phyloP scores from a whole-genome alignment of 2,888 invertebrate genomes.

The Melieria omissa region DNA sequence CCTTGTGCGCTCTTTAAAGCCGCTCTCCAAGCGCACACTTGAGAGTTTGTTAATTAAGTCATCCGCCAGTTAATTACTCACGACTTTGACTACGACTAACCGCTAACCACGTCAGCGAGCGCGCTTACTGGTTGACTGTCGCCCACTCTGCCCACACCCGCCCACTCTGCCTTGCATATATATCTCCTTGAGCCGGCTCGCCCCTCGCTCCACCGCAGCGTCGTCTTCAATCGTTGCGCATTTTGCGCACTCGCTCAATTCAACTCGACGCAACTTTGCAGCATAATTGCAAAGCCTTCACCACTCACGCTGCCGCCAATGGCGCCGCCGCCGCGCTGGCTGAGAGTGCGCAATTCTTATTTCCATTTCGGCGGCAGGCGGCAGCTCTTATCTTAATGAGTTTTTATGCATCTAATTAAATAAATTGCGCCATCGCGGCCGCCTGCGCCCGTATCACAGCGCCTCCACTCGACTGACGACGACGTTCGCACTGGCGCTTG shows the following conservation, averaged over 20 bases:
- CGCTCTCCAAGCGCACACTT: constrained; percentile 19
- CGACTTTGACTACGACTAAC: constrained; percentile 30
- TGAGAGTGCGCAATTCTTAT: constrained; percentile 32
- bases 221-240: constrained; percentile 20
- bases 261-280: constrained; percentile 13
- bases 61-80: constrained; percentile 57
- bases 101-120: constrained; percentile 8
- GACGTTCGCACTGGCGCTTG: too few species aligned
- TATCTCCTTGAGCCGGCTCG: neutral
- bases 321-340: neutral
- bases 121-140: constrained; percentile 2
- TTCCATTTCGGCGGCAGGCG: constrained; percentile 20
- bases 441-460: constrained; percentile 6
- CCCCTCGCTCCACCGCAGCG: neutral
- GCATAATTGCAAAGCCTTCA: constrained; percentile 5
- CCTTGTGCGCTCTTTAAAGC: neutral
- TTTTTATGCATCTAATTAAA: constrained; percentile 65
- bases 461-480: too few species aligned
- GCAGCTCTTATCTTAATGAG: constrained; percentile 63
- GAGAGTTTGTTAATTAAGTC: constrained; percentile 42
- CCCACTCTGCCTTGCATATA: neutral
- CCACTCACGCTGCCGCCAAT: neutral
- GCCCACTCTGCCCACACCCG: neutral
- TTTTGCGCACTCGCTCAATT: constrained; percentile 5
- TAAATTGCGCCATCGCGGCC: constrained; percentile 54